These are phyloP conservation scores for Pheucticus melanocephalus DNA, from an alignment of 2,113 vertebrate species.

Conservation along the genomic window DNA sequence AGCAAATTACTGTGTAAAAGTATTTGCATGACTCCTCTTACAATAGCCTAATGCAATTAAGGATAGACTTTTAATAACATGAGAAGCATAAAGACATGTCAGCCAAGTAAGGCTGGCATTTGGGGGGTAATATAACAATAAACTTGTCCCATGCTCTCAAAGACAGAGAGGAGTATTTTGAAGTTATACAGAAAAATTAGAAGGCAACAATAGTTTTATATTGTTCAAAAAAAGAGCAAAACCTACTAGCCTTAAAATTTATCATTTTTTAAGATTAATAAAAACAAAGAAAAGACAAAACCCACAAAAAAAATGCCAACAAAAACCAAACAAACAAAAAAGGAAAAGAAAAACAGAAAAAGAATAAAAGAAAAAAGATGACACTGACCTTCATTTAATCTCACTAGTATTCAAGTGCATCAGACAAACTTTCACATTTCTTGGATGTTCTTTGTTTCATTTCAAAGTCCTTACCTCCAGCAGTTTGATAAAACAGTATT, in stretches of 20 bases:
- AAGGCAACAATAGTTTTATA: background rate
- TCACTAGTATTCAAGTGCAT: background rate
- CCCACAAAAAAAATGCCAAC: too few species aligned
- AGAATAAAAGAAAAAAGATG: rapidly evolving
- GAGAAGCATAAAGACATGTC: background rate
- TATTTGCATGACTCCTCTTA: background rate
- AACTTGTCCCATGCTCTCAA: background rate
- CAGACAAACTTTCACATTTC: background rate
- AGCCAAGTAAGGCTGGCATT: background rate
- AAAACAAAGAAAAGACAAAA: background rate
- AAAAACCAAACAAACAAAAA: background rate
- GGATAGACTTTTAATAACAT: background rate
- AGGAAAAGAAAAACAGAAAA: background rate
- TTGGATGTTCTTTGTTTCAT: background rate
- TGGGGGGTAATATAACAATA: background rate
- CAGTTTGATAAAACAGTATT: background rate
- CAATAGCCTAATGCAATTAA: background rate
- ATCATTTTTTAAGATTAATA: background rate
- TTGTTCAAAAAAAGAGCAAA: background rate
- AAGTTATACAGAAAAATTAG: background rate
- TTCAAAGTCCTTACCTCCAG: background rate
- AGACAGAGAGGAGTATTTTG: background rate
- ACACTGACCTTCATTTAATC: background rate
- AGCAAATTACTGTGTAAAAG: background rate
- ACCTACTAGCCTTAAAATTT: background rate